A percentile compares a stretch with the other conserved stretches of the same genome.
Evolutionary conservation across 2,797 vertebrate species (phyloP).

Genomic region (Gambusia yucatana): DNA sequence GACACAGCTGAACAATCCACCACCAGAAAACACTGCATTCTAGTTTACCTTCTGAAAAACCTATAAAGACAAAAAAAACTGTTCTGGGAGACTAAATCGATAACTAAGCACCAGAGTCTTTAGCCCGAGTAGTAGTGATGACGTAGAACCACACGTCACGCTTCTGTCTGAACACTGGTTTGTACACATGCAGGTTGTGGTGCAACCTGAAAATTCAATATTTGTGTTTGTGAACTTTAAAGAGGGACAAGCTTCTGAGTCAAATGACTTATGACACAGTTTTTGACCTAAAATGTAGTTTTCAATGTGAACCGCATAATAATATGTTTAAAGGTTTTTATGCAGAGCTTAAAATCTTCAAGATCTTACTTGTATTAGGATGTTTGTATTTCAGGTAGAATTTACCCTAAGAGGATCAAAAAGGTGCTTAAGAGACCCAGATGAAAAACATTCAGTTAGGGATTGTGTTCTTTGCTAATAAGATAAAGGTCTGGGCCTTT

Average conservation of each 20-base stretch:
- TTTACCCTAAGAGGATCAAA: neutral
- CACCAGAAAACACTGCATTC: conserved; percentile 4
- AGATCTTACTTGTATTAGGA: neutral
- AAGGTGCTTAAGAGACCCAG: neutral
- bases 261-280: neutral
- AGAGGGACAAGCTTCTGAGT: neutral
- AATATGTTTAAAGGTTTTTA: neutral
- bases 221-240: conserved; percentile 36
- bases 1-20: neutral
- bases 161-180: conserved; percentile 7
- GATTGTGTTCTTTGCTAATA: neutral
- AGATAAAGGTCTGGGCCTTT: neutral
- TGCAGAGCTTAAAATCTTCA: neutral
- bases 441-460: neutral
- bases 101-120: conserved; percentile 46
- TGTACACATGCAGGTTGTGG: conserved; percentile 5
- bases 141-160: conserved; percentile 52
- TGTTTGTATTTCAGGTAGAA: neutral
- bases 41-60: neutral
- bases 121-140: conserved; percentile 31
- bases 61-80: conserved; percentile 12
- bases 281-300: neutral
- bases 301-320: no score
- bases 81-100: conserved; percentile 43
- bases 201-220: conserved; percentile 61